Conservation (phyloP, 1,140 invertebrate genomes). For the Bombus sibiricus region DNA sequence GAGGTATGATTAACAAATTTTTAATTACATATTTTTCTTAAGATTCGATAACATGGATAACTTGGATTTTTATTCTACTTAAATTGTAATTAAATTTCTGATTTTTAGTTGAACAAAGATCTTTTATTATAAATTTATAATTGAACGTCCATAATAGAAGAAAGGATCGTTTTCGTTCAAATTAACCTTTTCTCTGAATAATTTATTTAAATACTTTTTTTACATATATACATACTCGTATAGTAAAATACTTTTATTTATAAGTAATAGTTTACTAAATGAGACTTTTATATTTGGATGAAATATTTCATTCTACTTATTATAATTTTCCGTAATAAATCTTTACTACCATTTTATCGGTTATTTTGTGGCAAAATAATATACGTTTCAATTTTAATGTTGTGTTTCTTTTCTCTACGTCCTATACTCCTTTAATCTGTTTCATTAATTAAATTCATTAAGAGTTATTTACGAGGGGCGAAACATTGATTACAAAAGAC, state of each 20-base stretch:
- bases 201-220: not conserved
- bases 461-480: slow-evolving; percentile 9
- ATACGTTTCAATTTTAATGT: not conserved
- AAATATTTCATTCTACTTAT: not conserved
- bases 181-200: not conserved
- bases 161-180: not conserved
- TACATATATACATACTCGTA: too few species aligned
- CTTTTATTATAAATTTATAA: not conserved
- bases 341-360: not conserved
- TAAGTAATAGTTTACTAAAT: too few species aligned
- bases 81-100: too few species aligned
- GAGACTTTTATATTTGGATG: not conserved
- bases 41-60: too few species aligned
- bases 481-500: too few species aligned
- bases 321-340: not conserved
- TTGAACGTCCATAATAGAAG: not conserved
- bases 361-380: too few species aligned
- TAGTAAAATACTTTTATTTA: too few species aligned
- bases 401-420: too few species aligned
- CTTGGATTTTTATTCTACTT: too few species aligned
- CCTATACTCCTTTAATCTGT: not conserved
- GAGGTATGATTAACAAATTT: not conserved
- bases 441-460: slow-evolving; percentile 9
- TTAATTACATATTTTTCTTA: too few species aligned
- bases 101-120: not conserved